Base-by-base conservation (phyloP, 2,113 vertebrate genomes). In the Camelus dromedarius region DNA sequence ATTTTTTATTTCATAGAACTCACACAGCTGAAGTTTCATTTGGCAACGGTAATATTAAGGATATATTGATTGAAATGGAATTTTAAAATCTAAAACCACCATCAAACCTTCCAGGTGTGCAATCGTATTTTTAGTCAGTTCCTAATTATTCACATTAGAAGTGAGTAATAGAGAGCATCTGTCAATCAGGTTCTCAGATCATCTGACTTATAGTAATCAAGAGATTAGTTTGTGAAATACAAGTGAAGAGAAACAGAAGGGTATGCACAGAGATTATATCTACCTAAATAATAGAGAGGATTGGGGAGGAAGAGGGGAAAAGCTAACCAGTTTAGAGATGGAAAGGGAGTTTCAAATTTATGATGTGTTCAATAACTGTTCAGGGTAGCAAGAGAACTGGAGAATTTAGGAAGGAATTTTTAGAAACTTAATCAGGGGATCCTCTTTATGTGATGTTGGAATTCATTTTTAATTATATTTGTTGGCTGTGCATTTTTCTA, bases 21-120 rank as follows among this genome's bases (percentile, higher is more conserved):
- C 42, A 85, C 69, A 80, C 2, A 81, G 85, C 62, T 95, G 60
- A 96, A 56, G 30, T 91, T 92, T 96, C 18, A 83, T 48, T 89
- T 92, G 52, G 15, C 42, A 76, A 89, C 7, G 30, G 26, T 48
- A 82, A 72, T 35, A 82, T 85, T 58, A 92, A 91, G 46, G 26
- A 82, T 24, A 79, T 91, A 75, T 30, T 83, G 54, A 85, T 96
- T 46, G 20, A 86, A 92, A 89, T 79, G 35, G 54, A 73, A 91
- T 30, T 89, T 96, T 91, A 32, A 83, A 91, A 85, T 94, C 69
- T 75, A 26, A 90, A 85, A n/a, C 50, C 46, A 67, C 66, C 18
- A n/a, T 85, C 72, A 54, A 16, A 62, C 1, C 13, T 79, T 84
- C 73, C 89, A 93, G 28, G 32, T 94, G 3, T 56, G 28, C 32